Conservation (phyloP, 2,888 invertebrate genomes). For the Ctenicera cuprea region DNA sequence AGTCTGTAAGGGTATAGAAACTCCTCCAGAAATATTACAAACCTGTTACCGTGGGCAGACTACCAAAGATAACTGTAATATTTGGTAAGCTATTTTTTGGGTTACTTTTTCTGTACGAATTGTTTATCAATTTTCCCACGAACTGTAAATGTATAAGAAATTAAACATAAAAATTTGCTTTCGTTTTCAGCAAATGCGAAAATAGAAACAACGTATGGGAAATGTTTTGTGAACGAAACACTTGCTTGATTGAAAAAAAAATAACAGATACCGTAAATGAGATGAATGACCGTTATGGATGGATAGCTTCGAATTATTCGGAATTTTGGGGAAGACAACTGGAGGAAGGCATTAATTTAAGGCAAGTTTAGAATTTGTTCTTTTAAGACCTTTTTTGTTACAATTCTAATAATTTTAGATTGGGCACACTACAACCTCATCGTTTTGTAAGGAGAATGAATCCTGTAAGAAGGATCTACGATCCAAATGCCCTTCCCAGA, state of each 20-base stretch:
- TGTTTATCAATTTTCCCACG: too few relatives aligned
- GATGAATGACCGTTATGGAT: conserved; percentile 75
- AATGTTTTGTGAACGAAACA: conserved; percentile 81
- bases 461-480: conserved; percentile 77
- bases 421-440: conserved; percentile 76
- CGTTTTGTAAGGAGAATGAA: conserved; percentile 76
- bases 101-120: too few relatives aligned
- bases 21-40: conserved; percentile 55
- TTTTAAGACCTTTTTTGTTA: too few relatives aligned
- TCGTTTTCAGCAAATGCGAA: conserved; percentile 75
- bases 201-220: conserved; percentile 67
- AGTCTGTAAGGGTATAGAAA: conserved; percentile 78
- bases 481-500: conserved; percentile 77
- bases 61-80: conserved; percentile 82
- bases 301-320: conserved; percentile 88
- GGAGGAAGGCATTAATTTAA: conserved; percentile 84
- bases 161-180: background rate
- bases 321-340: conserved; percentile 90
- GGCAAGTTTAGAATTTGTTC: conserved; percentile 72
- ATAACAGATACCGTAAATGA: conserved; percentile 82
- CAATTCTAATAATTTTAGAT: conserved; percentile 57
- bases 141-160: too few relatives aligned
- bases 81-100: conserved; percentile 76
- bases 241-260: conserved; percentile 85
- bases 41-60: conserved; percentile 75